These are phyloP conservation scores for Dolomedes plantarius DNA, from an alignment of 2,888 invertebrate genomes.

Conservation along the genomic window DNA sequence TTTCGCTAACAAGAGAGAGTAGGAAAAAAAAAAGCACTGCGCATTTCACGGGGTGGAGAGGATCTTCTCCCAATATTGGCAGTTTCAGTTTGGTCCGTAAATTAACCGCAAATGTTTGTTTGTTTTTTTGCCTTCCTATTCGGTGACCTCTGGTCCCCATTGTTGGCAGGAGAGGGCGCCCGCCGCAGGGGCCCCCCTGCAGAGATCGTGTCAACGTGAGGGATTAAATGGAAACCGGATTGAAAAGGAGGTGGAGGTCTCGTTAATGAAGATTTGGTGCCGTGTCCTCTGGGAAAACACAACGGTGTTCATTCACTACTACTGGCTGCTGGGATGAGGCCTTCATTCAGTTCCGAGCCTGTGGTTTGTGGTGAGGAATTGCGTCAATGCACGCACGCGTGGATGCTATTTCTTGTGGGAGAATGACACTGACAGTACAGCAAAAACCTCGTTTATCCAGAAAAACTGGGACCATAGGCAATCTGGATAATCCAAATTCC, in stretches of 20 bases:
- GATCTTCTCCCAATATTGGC: constrained; percentile 40
- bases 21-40: neutral
- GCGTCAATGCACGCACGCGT: too few species aligned
- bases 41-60: neutral
- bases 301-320: too few species aligned
- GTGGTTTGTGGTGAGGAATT: too few species aligned
- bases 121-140: constrained; percentile 50
- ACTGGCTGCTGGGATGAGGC: too few species aligned
- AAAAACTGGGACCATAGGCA: too few species aligned
- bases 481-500: too few species aligned
- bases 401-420: too few species aligned
- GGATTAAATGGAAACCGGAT: constrained; percentile 44
- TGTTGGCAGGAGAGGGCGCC: constrained; percentile 48
- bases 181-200: constrained; percentile 71
- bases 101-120: constrained; percentile 68
- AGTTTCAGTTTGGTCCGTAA: constrained; percentile 53
- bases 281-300: too few species aligned
- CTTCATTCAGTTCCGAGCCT: too few species aligned
- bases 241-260: neutral
- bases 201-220: constrained; percentile 59
- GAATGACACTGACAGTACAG: too few species aligned
- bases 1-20: neutral
- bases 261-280: constrained; percentile 47
- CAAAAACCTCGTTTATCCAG: too few species aligned
- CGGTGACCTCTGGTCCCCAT: constrained; percentile 45